Percentiles rank a stretch among this genome's conserved stretches.
phyloP scores from a whole-genome alignment of 2,113 vertebrate genomes.

The Thalassoma bifasciatum region DNA sequence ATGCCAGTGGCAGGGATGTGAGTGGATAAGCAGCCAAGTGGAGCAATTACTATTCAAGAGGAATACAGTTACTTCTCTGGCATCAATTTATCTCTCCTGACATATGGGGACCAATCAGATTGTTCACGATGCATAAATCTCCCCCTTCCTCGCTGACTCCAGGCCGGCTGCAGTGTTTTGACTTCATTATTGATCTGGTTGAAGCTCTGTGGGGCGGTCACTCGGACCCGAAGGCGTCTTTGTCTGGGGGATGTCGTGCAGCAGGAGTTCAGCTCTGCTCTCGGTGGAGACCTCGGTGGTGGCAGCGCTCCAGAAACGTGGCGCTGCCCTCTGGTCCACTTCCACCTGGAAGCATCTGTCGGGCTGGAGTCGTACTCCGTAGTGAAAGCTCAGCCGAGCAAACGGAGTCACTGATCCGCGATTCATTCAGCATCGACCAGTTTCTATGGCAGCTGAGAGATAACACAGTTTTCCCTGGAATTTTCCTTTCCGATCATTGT shows the following conservation, averaged over 20 bases:
- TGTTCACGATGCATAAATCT: slow-evolving; percentile 37
- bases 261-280: slow-evolving; percentile 15
- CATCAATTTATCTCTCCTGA: slow-evolving; percentile 53
- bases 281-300: slow-evolving; percentile 35
- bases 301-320: slow-evolving; percentile 57
- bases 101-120: slow-evolving; percentile 36
- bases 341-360: slow-evolving; percentile 71
- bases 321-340: slow-evolving; percentile 43
- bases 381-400: slow-evolving; percentile 53
- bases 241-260: not conserved
- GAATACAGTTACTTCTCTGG: slow-evolving; percentile 34
- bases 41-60: slow-evolving; percentile 47
- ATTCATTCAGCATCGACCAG: slow-evolving; percentile 57
- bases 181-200: slow-evolving; percentile 51
- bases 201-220: not conserved
- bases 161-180: slow-evolving; percentile 6
- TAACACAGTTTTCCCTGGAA: slow-evolving; percentile 23
- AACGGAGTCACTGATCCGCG: slow-evolving; percentile 58
- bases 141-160: not conserved
- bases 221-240: not conserved
- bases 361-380: slow-evolving; percentile 44
- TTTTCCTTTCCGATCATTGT: slow-evolving; percentile 3
- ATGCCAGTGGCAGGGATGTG: slow-evolving; percentile 30
- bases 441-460: slow-evolving; percentile 41
- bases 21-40: slow-evolving; percentile 44